Evolutionary conservation across 2,113 vertebrate genomes (phyloP).

Genomic region (Typhlomys cinereus): DNA sequence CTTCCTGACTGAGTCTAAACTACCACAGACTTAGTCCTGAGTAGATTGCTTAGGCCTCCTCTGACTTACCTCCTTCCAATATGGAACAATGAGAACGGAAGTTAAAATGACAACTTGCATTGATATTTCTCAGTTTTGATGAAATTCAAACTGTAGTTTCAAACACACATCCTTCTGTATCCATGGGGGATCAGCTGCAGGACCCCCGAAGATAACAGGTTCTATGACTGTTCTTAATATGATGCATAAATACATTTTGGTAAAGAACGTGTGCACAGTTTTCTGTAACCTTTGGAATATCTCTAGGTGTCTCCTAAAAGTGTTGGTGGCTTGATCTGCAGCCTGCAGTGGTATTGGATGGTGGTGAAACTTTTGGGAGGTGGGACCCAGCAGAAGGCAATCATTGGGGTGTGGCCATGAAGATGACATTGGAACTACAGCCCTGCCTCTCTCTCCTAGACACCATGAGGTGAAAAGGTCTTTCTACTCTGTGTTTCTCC

Average conservation of each 20-base stretch:
- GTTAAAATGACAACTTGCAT: not conserved
- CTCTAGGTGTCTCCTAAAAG: not conserved
- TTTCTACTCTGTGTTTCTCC: not conserved
- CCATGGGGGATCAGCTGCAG: not conserved
- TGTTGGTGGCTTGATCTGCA: not conserved
- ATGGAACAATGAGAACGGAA: not conserved
- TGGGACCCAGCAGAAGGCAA: not conserved
- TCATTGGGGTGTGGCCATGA: not conserved
- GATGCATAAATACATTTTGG: not conserved
- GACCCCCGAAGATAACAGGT: not conserved
- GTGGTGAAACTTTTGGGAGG: too few relatives aligned
- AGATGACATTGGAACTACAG: not conserved
- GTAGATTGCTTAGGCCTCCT: not conserved
- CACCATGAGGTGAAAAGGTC: not conserved
- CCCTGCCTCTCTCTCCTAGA: not conserved
- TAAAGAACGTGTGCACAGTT: not conserved
- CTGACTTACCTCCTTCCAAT: not conserved
- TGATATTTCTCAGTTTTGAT: not conserved
- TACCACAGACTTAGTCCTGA: not conserved
- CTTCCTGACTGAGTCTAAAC: not conserved
- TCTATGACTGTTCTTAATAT: not conserved
- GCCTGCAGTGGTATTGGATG: not conserved
- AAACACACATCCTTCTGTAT: not conserved
- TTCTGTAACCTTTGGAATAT: not conserved
- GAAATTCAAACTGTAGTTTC: constrained; percentile 20